A percentile compares a stretch with the other conserved stretches of the same genome.
These are phyloP conservation scores for Lasiurus cinereus DNA, from an alignment of 2,113 vertebrate genomes.

Conservation along the genomic window DNA sequence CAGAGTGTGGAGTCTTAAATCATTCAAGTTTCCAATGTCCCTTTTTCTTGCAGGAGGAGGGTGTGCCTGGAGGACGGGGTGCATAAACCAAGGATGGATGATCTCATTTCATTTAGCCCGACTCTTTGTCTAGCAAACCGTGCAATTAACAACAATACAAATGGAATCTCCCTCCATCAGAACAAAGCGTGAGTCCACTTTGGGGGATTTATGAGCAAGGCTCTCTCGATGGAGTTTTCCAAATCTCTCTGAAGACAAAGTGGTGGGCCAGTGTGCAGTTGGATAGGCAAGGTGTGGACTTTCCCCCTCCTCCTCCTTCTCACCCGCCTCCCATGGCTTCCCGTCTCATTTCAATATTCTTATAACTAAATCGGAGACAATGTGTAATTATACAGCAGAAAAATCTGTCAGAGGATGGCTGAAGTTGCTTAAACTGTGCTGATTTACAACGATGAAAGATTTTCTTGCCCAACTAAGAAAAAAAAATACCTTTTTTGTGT, in stretches of 20 bases:
- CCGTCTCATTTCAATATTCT: slow-evolving; percentile 79
- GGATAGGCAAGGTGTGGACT: slow-evolving; percentile 79
- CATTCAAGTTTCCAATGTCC: neutral
- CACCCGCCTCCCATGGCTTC: neutral
- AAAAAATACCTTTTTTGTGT: slow-evolving; percentile 82
- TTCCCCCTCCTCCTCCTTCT: slow-evolving; percentile 49
- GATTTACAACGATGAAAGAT: slow-evolving; percentile 88
- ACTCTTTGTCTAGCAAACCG: slow-evolving; percentile 75
- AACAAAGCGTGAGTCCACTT: slow-evolving; percentile 71
- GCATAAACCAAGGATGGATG: neutral
- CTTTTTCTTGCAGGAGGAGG: neutral
- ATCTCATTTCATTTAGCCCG: slow-evolving; percentile 62
- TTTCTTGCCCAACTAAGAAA: slow-evolving; percentile 69
- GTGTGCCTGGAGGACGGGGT: neutral
- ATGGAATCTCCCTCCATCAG: slow-evolving; percentile 77
- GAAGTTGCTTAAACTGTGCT: slow-evolving; percentile 88
- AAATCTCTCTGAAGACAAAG: slow-evolving; percentile 84
- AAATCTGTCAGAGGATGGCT: slow-evolving; percentile 86
- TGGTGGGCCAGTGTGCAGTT: slow-evolving; percentile 79
- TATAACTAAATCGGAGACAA: slow-evolving; percentile 83
- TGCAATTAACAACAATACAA: slow-evolving; percentile 56
- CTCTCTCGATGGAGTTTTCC: slow-evolving; percentile 75
- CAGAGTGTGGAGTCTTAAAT: neutral
- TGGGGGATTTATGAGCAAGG: slow-evolving; percentile 75
- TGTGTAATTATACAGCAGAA: slow-evolving; percentile 87